Percentiles rank a stretch among this genome's conserved stretches.
phyloP scores from a whole-genome alignment of 1,140 invertebrate genomes.

The Apis mellifera region Amel_HAv3.1 CM009935.2:2980001-2980500 shows the following conservation, averaged over 20 bases:
- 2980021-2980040: neutral
- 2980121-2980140: neutral
- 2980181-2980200: neutral
- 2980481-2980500: neutral
- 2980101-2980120: neutral
- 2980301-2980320: neutral
- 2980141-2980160: neutral
- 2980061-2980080: too few relatives aligned
- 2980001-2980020: neutral
- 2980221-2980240: neutral
- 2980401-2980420: neutral
- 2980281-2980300: neutral
- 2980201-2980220: neutral
- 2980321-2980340: neutral
- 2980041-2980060: neutral
- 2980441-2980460: too few relatives aligned
- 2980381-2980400: neutral
- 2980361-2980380: neutral
- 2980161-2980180: neutral
- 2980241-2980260: constrained; percentile 5
- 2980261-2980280: neutral
- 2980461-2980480: neutral
- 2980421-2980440: too few relatives aligned
- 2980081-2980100: neutral
- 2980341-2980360: neutral